Conservation (phyloP, 2,888 invertebrate genomes). For the Rhamphomyia laevipes region DNA sequence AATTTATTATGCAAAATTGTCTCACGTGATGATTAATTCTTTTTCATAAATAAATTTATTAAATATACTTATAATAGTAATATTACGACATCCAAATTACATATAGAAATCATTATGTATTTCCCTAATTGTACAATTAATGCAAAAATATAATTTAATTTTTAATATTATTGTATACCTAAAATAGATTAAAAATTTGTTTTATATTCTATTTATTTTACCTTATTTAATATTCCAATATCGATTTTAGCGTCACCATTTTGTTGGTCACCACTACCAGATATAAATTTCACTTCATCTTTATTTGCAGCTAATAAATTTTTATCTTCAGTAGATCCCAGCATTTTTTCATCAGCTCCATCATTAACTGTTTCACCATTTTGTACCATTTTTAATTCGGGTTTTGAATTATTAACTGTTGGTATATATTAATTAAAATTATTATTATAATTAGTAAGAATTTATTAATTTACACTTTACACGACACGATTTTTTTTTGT, state of each 20-base stretch:
- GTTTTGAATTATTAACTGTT: neutral
- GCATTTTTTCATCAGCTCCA: conserved; percentile 60
- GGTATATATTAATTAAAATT: no score
- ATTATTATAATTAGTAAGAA: neutral
- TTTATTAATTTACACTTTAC: neutral
- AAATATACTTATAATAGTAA: no score
- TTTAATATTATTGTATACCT: no score
- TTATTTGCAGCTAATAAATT: conserved; percentile 46
- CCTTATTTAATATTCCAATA: conserved; percentile 53
- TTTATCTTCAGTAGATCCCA: conserved; percentile 45
- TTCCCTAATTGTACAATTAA: neutral
- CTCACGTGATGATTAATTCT: no score
- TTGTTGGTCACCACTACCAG: conserved; percentile 55
- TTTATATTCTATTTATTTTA: conserved; percentile 20
- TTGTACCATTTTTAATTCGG: conserved; percentile 36
- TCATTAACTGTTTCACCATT: conserved; percentile 41
- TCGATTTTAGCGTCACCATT: conserved; percentile 86
- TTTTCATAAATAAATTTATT: no score
- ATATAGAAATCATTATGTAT: no score
- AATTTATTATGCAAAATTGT: no score
- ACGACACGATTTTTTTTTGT: neutral
- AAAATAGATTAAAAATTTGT: no score
- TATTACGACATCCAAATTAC: no score
- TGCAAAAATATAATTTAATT: neutral
- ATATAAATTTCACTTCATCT: conserved; percentile 63